Evolutionary conservation across 1,140 invertebrate genomes (phyloP).

Genomic region (Maconellicoccus hirsutus): DNA sequence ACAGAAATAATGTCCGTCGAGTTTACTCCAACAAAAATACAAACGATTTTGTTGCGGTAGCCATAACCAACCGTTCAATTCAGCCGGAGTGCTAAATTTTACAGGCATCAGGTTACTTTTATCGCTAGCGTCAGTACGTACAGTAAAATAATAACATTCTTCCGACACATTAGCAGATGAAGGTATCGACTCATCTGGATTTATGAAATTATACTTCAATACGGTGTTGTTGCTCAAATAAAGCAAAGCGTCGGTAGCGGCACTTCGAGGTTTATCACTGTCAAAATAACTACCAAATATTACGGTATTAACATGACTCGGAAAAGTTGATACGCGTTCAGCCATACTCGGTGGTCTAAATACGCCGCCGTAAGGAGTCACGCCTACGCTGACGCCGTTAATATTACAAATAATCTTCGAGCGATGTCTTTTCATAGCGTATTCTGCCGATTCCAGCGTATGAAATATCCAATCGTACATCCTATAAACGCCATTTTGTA

Average conservation of each 20-base stretch:
- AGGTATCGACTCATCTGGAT: too few species aligned
- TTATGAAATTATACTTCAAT: too few species aligned
- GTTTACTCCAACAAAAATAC: neutral
- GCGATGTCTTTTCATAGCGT: neutral
- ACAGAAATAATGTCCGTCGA: neutral
- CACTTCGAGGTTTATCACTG: too few species aligned
- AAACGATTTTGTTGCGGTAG: neutral
- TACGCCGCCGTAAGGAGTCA: neutral
- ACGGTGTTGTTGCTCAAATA: too few species aligned
- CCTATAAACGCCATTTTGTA: neutral
- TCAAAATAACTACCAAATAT: neutral
- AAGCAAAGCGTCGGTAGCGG: too few species aligned
- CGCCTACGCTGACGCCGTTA: neutral
- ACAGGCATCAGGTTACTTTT: too few species aligned
- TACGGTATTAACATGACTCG: neutral
- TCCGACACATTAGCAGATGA: too few species aligned
- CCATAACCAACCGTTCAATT: neutral
- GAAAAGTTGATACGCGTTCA: neutral
- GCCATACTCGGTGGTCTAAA: neutral
- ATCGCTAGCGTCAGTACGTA: too few species aligned
- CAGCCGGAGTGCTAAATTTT: neutral
- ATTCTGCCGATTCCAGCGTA: neutral
- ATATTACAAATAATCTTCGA: neutral
- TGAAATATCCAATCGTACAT: neutral
- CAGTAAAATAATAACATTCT: too few species aligned